Evolutionary conservation across 35 echinoderm and acorn worm genomes (phyloP).

Genomic region (Stichopus chloronotus): DNA sequence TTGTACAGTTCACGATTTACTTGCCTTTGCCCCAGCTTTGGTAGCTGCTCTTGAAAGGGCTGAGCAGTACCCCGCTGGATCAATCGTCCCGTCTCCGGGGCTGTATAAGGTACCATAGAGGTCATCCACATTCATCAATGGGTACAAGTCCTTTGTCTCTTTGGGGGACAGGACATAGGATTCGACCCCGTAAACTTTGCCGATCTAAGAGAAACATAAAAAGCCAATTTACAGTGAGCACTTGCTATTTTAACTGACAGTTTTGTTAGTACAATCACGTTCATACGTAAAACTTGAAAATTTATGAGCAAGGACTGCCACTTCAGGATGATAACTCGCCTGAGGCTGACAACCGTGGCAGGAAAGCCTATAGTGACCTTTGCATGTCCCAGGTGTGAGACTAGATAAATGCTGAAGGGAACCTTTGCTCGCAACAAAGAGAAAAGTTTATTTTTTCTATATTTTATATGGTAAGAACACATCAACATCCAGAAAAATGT

Average conservation of each 20-base stretch:
- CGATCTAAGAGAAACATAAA: constrained; percentile 58
- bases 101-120: constrained; percentile 92
- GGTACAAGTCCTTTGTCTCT: constrained; percentile 87
- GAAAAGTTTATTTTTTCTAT: no score
- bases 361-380: no score
- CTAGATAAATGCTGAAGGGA: no score
- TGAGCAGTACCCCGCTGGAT: constrained; percentile 91
- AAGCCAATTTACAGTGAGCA: not conserved
- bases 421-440: no score
- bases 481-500: no score
- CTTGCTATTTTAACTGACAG: not conserved
- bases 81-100: constrained; percentile 84
- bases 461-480: no score
- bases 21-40: constrained; percentile 87
- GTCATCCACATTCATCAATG: constrained; percentile 87
- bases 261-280: no score
- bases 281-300: not conserved
- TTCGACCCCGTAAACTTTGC: constrained; percentile 85
- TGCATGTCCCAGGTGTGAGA: no score
- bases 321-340: no score
- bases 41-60: constrained; percentile 90
- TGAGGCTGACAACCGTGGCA: no score
- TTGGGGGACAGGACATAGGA: constrained; percentile 83
- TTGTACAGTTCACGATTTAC: no score
- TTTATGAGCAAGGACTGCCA: not conserved